Percentiles rank a stretch among this genome's conserved stretches.
phyloP scores from a whole-genome alignment of 2,113 vertebrate species.

The Chaetodon trifascialis region DNA sequence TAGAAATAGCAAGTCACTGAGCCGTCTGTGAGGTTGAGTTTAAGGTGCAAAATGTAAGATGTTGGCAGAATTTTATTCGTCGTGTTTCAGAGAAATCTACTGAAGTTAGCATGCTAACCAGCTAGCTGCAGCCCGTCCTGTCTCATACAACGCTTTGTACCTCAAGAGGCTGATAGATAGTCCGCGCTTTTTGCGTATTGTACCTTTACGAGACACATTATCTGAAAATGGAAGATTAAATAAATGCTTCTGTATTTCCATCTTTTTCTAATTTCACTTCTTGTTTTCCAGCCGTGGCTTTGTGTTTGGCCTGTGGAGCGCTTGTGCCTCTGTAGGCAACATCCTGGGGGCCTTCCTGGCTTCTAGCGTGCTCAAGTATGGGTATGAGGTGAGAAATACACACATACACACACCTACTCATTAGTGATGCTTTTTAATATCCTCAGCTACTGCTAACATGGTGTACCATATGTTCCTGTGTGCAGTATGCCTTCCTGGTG shows the following conservation, averaged over 20 bases:
- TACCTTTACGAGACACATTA: background rate
- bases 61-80: too few relatives aligned
- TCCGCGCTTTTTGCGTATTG: too few relatives aligned
- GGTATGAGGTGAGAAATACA: conserved; percentile 90
- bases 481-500: conserved; percentile 96
- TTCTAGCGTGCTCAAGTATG: conserved; percentile 93
- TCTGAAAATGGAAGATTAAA: background rate
- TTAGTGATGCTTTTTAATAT: background rate
- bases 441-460: background rate
- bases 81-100: too few relatives aligned
- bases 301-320: conserved; percentile 97
- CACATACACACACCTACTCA: background rate
- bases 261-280: background rate
- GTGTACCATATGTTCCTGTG: conserved; percentile 1
- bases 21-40: background rate
- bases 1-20: conserved; percentile 6
- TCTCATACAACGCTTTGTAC: too few relatives aligned
- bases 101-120: too few relatives aligned
- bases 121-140: too few relatives aligned
- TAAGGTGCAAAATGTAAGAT: too few relatives aligned
- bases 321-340: conserved; percentile 96
- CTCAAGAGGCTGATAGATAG: too few relatives aligned
- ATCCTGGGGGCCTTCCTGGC: conserved; percentile 96
- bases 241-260: background rate
- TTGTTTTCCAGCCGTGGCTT: conserved; percentile 89